phyloP scores from a whole-genome alignment of 92 coral and sea anemone genomes.

The Epizoanthus fatuus region DNA sequence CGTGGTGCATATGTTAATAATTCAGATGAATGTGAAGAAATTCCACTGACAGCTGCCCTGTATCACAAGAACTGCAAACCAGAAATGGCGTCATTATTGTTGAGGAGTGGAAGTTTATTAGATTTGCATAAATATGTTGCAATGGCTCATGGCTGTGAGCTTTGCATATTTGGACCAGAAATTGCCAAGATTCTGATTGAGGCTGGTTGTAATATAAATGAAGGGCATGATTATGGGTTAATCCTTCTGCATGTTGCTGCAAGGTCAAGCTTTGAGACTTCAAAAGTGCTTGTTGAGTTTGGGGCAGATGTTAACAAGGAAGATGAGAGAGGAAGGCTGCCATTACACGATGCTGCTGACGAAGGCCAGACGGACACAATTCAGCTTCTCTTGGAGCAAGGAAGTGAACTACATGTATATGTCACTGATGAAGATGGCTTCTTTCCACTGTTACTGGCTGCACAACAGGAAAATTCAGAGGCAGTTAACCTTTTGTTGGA shows the following conservation, averaged over 20 bases:
- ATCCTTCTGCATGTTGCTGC: conserved; percentile 13
- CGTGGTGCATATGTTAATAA: no score
- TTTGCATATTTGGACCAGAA: neutral
- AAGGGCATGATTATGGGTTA: neutral
- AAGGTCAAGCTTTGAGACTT: neutral
- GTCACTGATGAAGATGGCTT: neutral
- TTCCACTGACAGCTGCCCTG: no score
- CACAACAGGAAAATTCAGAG: neutral
- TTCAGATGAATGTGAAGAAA: no score
- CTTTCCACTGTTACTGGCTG: neutral
- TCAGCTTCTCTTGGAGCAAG: neutral
- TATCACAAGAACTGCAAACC: no score
- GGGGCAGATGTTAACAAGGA: conserved; percentile 40
- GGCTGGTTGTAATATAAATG: neutral
- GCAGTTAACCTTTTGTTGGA: neutral
- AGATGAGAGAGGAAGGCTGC: neutral
- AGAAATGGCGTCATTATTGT: no score
- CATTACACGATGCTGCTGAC: neutral
- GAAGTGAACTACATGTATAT: conserved; percentile 12
- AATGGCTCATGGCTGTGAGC: no score
- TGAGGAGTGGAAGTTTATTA: no score
- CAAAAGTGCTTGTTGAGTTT: conserved; percentile 10
- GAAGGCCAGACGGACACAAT: neutral
- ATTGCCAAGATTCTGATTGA: conserved; percentile 15
- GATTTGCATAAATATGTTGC: no score